A percentile compares a stretch with the other conserved stretches of the same genome.
phyloP scores from a whole-genome alignment of 2,797 vertebrate genomes.

The Petrocephalus sullivani region DNA sequence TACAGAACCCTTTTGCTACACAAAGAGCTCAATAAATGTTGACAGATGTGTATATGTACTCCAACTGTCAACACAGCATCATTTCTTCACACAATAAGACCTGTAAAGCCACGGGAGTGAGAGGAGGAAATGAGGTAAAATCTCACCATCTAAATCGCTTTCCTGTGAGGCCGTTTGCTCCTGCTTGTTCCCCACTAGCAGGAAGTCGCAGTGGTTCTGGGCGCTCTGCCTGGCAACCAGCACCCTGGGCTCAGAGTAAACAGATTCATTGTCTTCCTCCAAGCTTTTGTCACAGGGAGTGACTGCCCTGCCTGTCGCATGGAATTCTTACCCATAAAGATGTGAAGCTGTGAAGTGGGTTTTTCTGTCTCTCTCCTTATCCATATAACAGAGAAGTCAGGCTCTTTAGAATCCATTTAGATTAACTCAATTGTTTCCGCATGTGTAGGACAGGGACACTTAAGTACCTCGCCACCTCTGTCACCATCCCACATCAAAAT shows the following conservation, averaged over 20 bases:
- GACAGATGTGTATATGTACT: background rate
- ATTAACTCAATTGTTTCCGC: background rate
- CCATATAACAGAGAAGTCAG: background rate
- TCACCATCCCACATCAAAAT: background rate
- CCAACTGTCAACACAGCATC: background rate
- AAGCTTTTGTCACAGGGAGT: background rate
- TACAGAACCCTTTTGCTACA: background rate
- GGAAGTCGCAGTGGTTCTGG: background rate
- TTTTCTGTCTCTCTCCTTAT: background rate
- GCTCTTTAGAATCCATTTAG: background rate
- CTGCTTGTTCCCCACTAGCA: background rate
- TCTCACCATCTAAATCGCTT: background rate
- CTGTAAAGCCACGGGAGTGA: slow-evolving; percentile 32
- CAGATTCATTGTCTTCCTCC: background rate
- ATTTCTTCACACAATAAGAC: background rate
- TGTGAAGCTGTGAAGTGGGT: background rate
- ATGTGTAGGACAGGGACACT: background rate
- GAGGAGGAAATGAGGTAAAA: background rate
- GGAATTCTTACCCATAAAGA: background rate
- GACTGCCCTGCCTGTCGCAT: background rate
- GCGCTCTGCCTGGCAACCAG: background rate
- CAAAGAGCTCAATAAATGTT: background rate
- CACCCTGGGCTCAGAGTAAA: background rate
- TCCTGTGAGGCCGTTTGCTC: background rate
- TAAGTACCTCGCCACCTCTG: background rate